Evolutionary conservation across 1,140 invertebrate species (phyloP), one percentile per base, ranked within the genome.

Genomic region (Bombus turneri): DNA sequence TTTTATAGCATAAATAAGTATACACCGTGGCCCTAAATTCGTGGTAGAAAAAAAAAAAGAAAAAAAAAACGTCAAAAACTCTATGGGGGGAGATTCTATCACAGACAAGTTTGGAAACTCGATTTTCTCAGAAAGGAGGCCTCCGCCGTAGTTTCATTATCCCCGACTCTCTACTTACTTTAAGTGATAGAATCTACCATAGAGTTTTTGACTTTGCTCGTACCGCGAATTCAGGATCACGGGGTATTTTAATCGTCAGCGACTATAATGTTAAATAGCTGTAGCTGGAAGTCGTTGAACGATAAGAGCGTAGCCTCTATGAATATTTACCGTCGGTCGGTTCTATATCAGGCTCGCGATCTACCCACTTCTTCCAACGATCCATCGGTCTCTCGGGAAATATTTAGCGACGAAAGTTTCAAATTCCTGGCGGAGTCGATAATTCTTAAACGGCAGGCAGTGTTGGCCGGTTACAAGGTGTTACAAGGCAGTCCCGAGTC

Each of bases 291-390:
- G 39, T 43, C n/a, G n/a, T 78, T 78, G 31, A 43, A 66, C 76
- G 76, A 78, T 43, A 78, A 66, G 39, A 47, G 62, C 13, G n/a
- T 22, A 22, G 62, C n/a, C n/a, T 41, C 59, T 64, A 78, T 78
- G 37, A 78, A 78, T 78, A 78, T 78, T 78, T 78, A 78, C 34
- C 34, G 13, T 22, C 22, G 9, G 25, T n/a, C 5, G 22, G 31
- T 8, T 34, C 9, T 31, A 25, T 62, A 62, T 76, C 34, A 13
- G 5, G 31, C 34, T n/a, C 22, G 12, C 74, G 47, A 76, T 34
- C 57, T 39, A 77, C 25, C 13, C 15, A n/a, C 31, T 47, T 22
- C n/a, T 5, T 12, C 28, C 31, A 15, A 6, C 39, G 18, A 66
- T 31, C 62, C n/a, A 43, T 34, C 76, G n/a, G 25, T 12, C 47